Conservation (phyloP, 2,113 vertebrate genomes). For the Propithecus coquereli region DNA sequence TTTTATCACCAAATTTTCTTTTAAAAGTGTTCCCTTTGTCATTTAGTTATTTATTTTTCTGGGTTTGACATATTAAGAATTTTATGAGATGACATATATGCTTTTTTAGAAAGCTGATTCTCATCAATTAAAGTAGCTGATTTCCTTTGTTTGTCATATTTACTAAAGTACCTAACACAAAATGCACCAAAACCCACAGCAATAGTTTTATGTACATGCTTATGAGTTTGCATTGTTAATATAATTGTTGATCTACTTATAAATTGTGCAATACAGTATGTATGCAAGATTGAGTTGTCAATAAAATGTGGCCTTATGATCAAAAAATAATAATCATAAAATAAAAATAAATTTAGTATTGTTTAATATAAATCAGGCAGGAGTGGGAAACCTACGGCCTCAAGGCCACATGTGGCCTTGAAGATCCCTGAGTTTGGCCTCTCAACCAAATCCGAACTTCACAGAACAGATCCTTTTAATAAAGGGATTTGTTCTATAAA, state of each 20-base stretch:
- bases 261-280: conserved; percentile 24
- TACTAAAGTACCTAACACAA: neutral
- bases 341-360: neutral
- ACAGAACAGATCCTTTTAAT: too few species aligned
- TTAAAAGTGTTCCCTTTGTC: conserved; percentile 8
- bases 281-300: conserved; percentile 14
- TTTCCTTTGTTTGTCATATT: conserved; percentile 17
- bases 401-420: too few species aligned
- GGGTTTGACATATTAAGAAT: conserved; percentile 15
- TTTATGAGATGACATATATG: conserved; percentile 10
- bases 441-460: too few species aligned
- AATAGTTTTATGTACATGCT: neutral
- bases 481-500: too few species aligned
- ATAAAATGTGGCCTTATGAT: neutral
- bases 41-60: neutral
- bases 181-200: neutral
- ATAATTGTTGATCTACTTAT: neutral
- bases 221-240: neutral
- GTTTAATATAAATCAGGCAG: neutral
- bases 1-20: neutral
- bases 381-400: too few species aligned
- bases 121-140: conserved; percentile 32
- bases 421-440: too few species aligned
- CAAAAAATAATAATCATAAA: neutral
- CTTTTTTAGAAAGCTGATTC: conserved; percentile 55